A percentile compares a stretch with the other conserved stretches of the same genome.
Conservation (phyloP, 2,113 vertebrate species). For the Gobio gobio region DNA sequence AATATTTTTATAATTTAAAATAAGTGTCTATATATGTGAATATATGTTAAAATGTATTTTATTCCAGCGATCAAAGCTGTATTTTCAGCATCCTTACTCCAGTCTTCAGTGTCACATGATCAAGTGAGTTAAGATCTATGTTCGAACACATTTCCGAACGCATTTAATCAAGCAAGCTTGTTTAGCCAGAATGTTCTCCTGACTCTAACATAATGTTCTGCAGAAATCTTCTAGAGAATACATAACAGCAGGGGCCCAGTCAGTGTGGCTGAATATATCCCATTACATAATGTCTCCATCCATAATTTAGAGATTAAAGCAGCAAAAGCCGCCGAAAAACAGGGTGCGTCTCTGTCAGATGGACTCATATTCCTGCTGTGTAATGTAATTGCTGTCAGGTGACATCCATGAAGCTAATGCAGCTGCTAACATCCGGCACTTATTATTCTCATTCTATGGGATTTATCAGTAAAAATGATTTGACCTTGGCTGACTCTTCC, state of each 20-base stretch:
- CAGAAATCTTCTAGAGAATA: conserved; percentile 6
- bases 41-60: too few species aligned
- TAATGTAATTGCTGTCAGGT: conserved; percentile 21
- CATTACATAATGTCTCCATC: conserved; percentile 50
- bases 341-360: conserved; percentile 34
- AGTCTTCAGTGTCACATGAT: too few species aligned
- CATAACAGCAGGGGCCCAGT: conserved; percentile 17
- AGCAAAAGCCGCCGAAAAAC: conserved; percentile 28
- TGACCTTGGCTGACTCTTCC: conserved; percentile 89
- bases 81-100: too few species aligned
- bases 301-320: conserved; percentile 55
- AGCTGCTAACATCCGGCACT: background rate
- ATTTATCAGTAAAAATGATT: background rate
- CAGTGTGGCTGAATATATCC: conserved; percentile 34
- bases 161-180: background rate
- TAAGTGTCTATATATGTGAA: too few species aligned
- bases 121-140: too few species aligned
- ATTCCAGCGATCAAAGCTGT: too few species aligned
- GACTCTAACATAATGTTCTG: background rate
- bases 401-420: too few species aligned
- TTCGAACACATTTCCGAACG: too few species aligned
- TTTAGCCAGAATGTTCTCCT: background rate
- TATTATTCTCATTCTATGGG: background rate
- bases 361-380: background rate
- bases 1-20: too few species aligned